phyloP scores from a whole-genome alignment of 2,888 invertebrate genomes.

The Sialis fuliginosa region DNA sequence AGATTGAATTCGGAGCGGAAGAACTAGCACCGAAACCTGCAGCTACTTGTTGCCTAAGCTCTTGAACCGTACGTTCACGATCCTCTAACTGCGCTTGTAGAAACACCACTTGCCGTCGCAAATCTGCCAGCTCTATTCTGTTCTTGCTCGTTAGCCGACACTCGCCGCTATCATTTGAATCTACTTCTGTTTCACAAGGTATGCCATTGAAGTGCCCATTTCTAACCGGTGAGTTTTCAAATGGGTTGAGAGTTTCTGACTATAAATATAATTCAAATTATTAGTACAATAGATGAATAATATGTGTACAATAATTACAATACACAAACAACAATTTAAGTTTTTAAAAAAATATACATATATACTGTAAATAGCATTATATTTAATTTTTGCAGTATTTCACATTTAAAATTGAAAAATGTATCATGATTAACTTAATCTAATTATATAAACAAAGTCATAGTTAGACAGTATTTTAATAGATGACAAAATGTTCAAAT shows the following conservation, averaged over 20 bases:
- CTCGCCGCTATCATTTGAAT: constrained; percentile 36
- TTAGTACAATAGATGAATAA: too few species aligned
- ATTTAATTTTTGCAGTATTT: too few species aligned
- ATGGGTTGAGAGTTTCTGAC: constrained; percentile 82
- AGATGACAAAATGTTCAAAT: too few species aligned
- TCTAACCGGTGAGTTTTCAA: constrained; percentile 38
- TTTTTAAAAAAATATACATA: too few species aligned
- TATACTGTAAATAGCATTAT: too few species aligned
- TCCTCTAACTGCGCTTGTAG: constrained; percentile 79
- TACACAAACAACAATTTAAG: too few species aligned
- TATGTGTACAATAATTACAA: too few species aligned
- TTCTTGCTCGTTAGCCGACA: constrained; percentile 25
- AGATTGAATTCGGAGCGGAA: constrained; percentile 23
- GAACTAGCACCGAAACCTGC: constrained; percentile 27
- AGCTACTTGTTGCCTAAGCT: constrained; percentile 60
- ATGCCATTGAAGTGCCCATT: constrained; percentile 48
- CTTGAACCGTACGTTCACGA: constrained; percentile 63
- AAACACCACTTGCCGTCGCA: constrained; percentile 66
- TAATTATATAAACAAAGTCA: too few species aligned
- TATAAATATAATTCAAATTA: constrained; percentile 15
- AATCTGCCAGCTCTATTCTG: constrained; percentile 52
- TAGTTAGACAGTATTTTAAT: too few species aligned
- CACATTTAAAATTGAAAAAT: too few species aligned
- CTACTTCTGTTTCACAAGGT: constrained; percentile 26
- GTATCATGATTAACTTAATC: too few species aligned